phyloP scores from a whole-genome alignment of 1,140 invertebrate species.

The Geopemphigus sp. region DNA sequence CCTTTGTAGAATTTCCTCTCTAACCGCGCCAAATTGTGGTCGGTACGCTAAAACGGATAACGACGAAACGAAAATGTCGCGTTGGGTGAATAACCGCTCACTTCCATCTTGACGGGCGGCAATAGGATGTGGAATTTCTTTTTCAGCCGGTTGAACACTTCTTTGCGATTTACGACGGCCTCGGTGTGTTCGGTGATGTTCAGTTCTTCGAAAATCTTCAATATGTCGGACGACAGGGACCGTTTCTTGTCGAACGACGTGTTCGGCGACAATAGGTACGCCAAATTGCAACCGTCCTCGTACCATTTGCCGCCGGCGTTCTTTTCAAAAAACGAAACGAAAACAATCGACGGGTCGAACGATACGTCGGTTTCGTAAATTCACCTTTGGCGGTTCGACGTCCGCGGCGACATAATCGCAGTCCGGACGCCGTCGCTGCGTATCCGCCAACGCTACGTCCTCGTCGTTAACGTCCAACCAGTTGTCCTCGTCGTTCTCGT shows the following conservation, averaged over 20 bases:
- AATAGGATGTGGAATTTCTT: slow-evolving; percentile 14
- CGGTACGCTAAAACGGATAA: neutral
- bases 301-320: slow-evolving; percentile 15
- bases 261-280: slow-evolving; percentile 7
- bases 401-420: too few species aligned
- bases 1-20: slow-evolving; percentile 18
- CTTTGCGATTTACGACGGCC: neutral
- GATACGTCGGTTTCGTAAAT: too few species aligned
- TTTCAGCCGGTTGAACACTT: slow-evolving; percentile 8
- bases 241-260: neutral
- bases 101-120: neutral
- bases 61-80: too few species aligned
- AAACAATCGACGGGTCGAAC: too few species aligned
- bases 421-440: too few species aligned
- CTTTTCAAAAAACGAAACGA: too few species aligned
- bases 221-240: neutral
- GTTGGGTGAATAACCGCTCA: too few species aligned
- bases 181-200: too few species aligned
- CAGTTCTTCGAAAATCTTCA: neutral
- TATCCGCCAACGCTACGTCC: too few species aligned
- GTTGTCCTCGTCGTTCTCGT: neutral
- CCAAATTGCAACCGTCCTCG: neutral
- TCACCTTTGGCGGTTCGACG: too few species aligned
- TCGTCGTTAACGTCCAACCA: neutral
- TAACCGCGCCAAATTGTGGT: neutral